Evolutionary conservation across 2,113 vertebrate genomes (phyloP), one percentile per base, ranked within the genome.

Genomic region (Galeopterus variegatus): DNA sequence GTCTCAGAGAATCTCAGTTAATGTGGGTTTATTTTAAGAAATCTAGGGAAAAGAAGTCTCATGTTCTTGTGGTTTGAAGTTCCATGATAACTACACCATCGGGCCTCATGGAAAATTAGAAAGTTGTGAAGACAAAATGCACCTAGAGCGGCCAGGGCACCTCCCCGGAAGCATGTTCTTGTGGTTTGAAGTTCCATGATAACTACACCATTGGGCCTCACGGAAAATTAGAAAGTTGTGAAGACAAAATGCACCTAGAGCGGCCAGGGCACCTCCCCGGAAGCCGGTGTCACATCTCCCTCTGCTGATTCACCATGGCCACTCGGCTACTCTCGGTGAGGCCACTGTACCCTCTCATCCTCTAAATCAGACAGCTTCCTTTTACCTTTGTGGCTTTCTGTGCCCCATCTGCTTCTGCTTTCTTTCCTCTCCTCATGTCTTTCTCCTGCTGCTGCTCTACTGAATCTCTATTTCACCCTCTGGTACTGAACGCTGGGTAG

Each of bases 11-110:
- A 54, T 72, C 26, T 86, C 50, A 69, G 33, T 52, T 48, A 58
- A 70, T 24, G 0, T 82, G 56, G 6, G 15, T 73, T 96, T 33
- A 79, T 82, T 95, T 92, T 87, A 87, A 50, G 41, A 36, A 88
- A 84, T 6, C 0, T 1, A 77, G 33, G 45, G 28, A 72, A 70
- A 75, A 23, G 48, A n/a, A 67, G 28, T 83, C 24, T 62, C 9
- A 50, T 11, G 58, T n/a, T 11, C 13, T 45, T 82, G 36, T 65
- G 80, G 4, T 72, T 79, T 82, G 50, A 56, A 36, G 10, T 70
- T n/a, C 31, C 45, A 0, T 36, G 11, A 19, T 90, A 62, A 26
- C 15, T 15, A 33, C 2, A 14, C 15, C 12, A 3, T 33, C 1
- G 5, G 14, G 24, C 41, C 72, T 73, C 28, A 9, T 17, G 58